These are phyloP conservation scores for Condylostylus longicornis DNA, from an alignment of 1,140 invertebrate species.

Conservation along the genomic window DNA sequence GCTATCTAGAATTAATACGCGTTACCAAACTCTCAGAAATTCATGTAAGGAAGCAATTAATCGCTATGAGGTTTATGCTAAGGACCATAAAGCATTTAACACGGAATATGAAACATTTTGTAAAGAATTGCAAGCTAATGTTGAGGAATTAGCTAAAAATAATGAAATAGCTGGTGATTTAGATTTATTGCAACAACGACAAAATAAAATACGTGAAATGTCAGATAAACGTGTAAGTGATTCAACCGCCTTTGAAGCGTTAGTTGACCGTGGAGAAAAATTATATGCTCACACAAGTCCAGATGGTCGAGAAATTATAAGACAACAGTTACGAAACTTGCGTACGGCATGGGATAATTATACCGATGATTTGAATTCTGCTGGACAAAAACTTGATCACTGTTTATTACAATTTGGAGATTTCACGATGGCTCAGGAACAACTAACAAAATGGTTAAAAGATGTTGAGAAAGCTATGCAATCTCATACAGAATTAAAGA, in stretches of 20 bases:
- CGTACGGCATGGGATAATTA: constrained; percentile 76
- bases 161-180: constrained; percentile 79
- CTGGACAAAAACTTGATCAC: constrained; percentile 68
- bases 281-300: constrained; percentile 85
- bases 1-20: constrained; percentile 62
- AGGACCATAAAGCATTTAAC: constrained; percentile 74
- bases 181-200: constrained; percentile 65
- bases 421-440: constrained; percentile 73
- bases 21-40: constrained; percentile 75
- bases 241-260: constrained; percentile 64
- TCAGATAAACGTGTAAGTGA: constrained; percentile 66
- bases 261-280: constrained; percentile 80
- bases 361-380: constrained; percentile 63
- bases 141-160: constrained; percentile 56
- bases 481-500: constrained; percentile 77
- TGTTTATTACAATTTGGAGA: constrained; percentile 81
- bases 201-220: constrained; percentile 67
- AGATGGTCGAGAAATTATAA: constrained; percentile 78
- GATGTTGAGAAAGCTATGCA: constrained; percentile 85
- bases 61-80: constrained; percentile 67
- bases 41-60: constrained; percentile 61
- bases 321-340: constrained; percentile 72
- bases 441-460: constrained; percentile 80
- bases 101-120: constrained; percentile 58
- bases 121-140: constrained; percentile 54